A percentile compares a stretch with the other conserved stretches of the same genome.
Evolutionary conservation across 2,797 vertebrate genomes (phyloP).

Genomic region (Acanthiza pusilla): DNA sequence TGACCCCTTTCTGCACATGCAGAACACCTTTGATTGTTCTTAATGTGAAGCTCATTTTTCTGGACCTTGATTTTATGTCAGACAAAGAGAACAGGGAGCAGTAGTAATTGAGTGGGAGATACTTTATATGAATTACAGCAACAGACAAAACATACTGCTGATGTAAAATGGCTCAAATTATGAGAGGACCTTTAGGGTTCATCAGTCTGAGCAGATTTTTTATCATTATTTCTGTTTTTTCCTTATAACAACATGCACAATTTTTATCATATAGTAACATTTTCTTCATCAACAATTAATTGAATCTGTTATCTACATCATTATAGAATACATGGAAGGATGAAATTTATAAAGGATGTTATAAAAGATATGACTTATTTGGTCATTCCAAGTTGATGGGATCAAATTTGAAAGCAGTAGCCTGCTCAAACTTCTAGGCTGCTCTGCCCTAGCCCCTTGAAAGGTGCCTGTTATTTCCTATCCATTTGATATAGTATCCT

Average conservation of each 20-base stretch:
- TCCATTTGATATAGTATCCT: slow-evolving; percentile 38
- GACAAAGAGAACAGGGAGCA: neutral
- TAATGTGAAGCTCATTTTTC: neutral
- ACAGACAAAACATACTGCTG: neutral
- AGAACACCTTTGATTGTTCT: neutral
- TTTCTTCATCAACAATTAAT: slow-evolving; percentile 68
- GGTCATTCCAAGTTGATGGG: slow-evolving; percentile 62
- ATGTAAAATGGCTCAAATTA: neutral
- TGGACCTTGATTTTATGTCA: neutral
- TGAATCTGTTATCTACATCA: slow-evolving; percentile 67
- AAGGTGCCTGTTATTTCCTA: slow-evolving; percentile 59
- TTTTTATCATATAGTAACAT: slow-evolving; percentile 66
- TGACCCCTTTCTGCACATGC: neutral
- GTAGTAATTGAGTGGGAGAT: neutral
- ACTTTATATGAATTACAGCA: neutral
- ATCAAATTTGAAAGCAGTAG: slow-evolving; percentile 67
- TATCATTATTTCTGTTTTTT: slow-evolving; percentile 25
- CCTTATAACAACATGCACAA: slow-evolving; percentile 48
- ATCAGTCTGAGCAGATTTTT: neutral
- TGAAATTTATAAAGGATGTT: slow-evolving; percentile 57
- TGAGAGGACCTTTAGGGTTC: neutral
- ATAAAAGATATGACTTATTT: slow-evolving; percentile 61
- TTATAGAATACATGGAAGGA: neutral
- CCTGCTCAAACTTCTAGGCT: slow-evolving; percentile 58
- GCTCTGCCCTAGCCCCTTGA: slow-evolving; percentile 33